Conservation (phyloP, 2,113 vertebrate species). For the Atrichornis clamosus region DNA sequence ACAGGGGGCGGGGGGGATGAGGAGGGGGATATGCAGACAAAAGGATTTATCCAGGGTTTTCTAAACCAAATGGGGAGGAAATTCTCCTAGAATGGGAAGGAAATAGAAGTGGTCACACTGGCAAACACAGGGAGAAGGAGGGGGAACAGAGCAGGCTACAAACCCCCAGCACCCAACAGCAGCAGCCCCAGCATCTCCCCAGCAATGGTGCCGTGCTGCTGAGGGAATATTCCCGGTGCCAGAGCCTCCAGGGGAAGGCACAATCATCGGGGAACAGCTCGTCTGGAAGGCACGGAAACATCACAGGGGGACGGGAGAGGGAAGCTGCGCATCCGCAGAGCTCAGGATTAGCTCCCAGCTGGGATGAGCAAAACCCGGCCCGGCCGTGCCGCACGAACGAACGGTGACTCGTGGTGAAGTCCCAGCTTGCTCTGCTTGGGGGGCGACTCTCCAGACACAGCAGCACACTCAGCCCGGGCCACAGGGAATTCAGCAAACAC, state of each 20-base stretch:
- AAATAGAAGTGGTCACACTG: slow-evolving; percentile 7
- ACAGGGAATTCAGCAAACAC: neutral
- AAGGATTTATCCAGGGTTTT: neutral
- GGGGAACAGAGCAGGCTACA: slow-evolving; percentile 15
- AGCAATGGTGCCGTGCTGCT: slow-evolving; percentile 55
- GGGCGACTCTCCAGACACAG: no score
- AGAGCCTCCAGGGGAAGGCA: slow-evolving; percentile 33
- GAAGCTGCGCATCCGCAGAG: neutral
- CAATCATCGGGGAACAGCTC: slow-evolving; percentile 19
- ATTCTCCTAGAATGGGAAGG: slow-evolving; percentile 10
- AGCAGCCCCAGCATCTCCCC: slow-evolving; percentile 62
- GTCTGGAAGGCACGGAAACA: neutral
- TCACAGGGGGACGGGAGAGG: neutral
- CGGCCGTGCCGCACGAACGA: no score
- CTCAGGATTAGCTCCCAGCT: neutral
- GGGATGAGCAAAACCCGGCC: neutral
- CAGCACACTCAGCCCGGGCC: neutral
- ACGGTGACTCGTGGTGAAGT: no score
- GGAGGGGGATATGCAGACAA: neutral
- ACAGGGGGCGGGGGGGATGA: neutral
- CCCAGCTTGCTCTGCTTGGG: no score
- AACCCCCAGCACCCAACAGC: slow-evolving; percentile 35
- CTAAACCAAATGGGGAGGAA: neutral
- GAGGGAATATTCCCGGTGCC: slow-evolving; percentile 47
- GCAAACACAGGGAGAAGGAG: neutral